Conservation (phyloP, 2,797 vertebrate genomes). For the Sphaeramia orbicularis region DNA sequence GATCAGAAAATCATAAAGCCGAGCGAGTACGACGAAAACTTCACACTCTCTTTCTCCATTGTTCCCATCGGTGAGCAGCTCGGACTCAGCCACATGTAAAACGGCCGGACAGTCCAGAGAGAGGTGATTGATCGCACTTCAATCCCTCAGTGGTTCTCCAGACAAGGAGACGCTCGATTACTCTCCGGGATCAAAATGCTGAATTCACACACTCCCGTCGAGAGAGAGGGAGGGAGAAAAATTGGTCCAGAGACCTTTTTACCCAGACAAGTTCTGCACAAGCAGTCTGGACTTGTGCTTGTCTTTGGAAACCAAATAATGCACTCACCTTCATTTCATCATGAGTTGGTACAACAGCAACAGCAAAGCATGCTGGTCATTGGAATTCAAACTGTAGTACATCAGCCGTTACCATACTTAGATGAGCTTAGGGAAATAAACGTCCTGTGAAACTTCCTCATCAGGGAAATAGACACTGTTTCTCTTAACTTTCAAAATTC, state of each 20-base stretch:
- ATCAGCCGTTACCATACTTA: neutral
- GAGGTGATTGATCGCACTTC: slow-evolving; percentile 76
- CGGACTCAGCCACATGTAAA: slow-evolving; percentile 71
- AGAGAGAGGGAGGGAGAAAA: neutral
- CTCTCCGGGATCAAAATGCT: slow-evolving; percentile 78
- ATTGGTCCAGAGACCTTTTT: slow-evolving; percentile 52
- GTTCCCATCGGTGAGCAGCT: slow-evolving; percentile 40
- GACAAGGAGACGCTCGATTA: slow-evolving; percentile 79
- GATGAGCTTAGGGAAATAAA: slow-evolving; percentile 36
- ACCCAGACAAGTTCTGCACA: slow-evolving; percentile 37
- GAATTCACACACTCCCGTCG: slow-evolving; percentile 74
- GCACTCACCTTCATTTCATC: slow-evolving; percentile 8
- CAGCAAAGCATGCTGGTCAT: neutral
- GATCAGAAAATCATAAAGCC: slow-evolving; percentile 65
- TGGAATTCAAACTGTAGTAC: neutral
- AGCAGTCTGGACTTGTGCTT: slow-evolving; percentile 28
- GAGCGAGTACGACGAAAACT: slow-evolving; percentile 40
- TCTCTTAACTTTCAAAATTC: neutral
- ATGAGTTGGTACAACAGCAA: slow-evolving; percentile 12
- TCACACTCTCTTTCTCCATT: slow-evolving; percentile 36
- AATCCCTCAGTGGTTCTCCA: slow-evolving; percentile 73
- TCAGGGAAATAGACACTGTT: slow-evolving; percentile 4
- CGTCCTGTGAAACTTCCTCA: slow-evolving; percentile 17
- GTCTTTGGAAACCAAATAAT: slow-evolving; percentile 35
- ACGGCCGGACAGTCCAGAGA: slow-evolving; percentile 66